A percentile compares a stretch with the other conserved stretches of the same genome.
phyloP scores from a whole-genome alignment of 2,797 vertebrate species.

The Halcyon leucocephala region DNA sequence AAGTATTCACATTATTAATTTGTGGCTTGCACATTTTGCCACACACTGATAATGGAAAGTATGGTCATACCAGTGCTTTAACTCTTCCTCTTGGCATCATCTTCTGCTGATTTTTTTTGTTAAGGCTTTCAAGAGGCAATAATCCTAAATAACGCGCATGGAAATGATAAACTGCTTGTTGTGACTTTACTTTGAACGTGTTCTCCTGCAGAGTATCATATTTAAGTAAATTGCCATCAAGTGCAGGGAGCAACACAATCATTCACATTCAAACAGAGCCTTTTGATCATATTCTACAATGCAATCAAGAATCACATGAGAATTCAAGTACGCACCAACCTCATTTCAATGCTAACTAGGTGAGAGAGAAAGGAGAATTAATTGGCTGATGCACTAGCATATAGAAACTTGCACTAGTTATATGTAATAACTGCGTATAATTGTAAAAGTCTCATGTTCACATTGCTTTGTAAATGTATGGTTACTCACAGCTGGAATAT shows the following conservation, averaged over 20 bases:
- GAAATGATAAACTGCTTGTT: constrained; percentile 82
- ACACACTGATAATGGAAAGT: not conserved
- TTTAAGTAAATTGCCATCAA: constrained; percentile 84
- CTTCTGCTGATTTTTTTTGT: not conserved
- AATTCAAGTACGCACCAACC: constrained; percentile 59
- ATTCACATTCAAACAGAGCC: constrained; percentile 72
- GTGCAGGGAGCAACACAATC: constrained; percentile 75
- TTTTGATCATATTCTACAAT: constrained; percentile 82
- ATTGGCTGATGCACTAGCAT: constrained; percentile 47
- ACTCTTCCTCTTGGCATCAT: constrained; percentile 58
- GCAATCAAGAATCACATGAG: constrained; percentile 81
- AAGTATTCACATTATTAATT: constrained; percentile 47
- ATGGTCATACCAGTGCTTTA: constrained; percentile 48
- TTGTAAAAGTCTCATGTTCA: not conserved
- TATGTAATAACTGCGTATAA: not conserved
- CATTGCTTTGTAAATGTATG: not conserved
- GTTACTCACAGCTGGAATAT: constrained; percentile 11
- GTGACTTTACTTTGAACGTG: constrained; percentile 79
- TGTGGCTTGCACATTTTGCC: constrained; percentile 31
- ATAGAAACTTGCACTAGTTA: not conserved
- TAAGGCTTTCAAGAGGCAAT: constrained; percentile 74
- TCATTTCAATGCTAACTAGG: constrained; percentile 67
- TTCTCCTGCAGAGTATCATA: constrained; percentile 83
- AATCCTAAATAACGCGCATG: constrained; percentile 75
- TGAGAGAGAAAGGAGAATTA: constrained; percentile 71